Percentiles rank a stretch among this genome's conserved stretches.
Evolutionary conservation across 1,140 invertebrate species (phyloP).

Genomic region (Dendroctonus valens): DNA sequence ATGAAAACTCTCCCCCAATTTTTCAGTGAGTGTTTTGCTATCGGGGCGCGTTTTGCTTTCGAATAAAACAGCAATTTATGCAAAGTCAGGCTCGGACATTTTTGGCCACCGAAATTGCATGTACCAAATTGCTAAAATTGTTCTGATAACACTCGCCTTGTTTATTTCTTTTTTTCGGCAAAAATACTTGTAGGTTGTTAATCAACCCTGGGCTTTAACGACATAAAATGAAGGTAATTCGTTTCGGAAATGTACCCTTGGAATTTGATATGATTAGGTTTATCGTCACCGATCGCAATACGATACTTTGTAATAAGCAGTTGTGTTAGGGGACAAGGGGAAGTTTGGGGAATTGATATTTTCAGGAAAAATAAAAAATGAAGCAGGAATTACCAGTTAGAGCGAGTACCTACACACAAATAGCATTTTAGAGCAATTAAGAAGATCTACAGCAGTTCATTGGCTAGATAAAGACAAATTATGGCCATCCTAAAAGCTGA

Average conservation of each 20-base stretch:
- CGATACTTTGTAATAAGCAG: conserved; percentile 1
- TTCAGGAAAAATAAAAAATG: no score
- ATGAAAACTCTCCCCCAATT: conserved; percentile 17
- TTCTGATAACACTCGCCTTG: conserved; percentile 22
- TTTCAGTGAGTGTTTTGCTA: conserved; percentile 13
- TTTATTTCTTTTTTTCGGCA: conserved; percentile 13
- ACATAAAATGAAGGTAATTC: conserved; percentile 6
- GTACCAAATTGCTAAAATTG: conserved; percentile 26
- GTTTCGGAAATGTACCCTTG: background rate
- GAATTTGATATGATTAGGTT: conserved; percentile 9
- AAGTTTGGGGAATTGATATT: no score
- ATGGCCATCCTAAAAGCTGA: background rate
- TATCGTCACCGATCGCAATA: conserved; percentile 10
- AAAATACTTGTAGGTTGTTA: conserved; percentile 25
- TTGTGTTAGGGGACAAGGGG: no score
- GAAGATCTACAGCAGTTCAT: background rate
- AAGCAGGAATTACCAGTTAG: background rate
- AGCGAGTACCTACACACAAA: background rate
- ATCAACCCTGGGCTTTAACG: conserved; percentile 15
- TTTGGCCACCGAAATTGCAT: conserved; percentile 24
- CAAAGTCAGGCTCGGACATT: conserved; percentile 27
- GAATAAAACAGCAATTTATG: conserved; percentile 28
- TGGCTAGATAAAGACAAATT: background rate
- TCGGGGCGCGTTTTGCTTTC: conserved; percentile 20
- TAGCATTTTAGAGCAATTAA: background rate